phyloP scores from a whole-genome alignment of 2,113 vertebrate species.

The Cyprinus carpio region DNA sequence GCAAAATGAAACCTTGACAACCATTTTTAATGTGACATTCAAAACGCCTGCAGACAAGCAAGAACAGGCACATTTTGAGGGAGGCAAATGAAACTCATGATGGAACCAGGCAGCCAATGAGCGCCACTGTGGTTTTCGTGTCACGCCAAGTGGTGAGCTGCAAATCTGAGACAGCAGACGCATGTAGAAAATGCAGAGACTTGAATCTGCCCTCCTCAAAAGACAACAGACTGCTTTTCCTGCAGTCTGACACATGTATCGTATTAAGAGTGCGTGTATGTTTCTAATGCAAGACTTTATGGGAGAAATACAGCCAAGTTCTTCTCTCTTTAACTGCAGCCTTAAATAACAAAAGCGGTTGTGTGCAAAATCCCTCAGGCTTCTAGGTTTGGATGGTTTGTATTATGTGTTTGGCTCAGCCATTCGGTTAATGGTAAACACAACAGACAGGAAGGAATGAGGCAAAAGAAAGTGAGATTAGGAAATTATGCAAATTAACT shows the following conservation, averaged over 20 bases:
- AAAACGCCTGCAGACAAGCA: not conserved
- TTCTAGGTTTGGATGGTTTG: not conserved
- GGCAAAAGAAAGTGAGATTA: not conserved
- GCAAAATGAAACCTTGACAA: not conserved
- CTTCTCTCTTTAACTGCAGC: not conserved
- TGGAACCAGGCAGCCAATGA: not conserved
- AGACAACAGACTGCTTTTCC: not conserved
- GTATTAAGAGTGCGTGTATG: not conserved
- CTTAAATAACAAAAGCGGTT: not conserved
- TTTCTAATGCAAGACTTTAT: not conserved
- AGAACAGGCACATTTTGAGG: not conserved
- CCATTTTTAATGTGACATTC: not conserved
- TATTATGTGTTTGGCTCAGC: not conserved
- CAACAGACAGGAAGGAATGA: not conserved
- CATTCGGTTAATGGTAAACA: not conserved
- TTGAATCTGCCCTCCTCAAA: not conserved
- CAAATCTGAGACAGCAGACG: not conserved
- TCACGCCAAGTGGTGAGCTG: constrained; percentile 25
- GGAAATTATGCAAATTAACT: not conserved
- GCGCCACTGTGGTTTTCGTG: constrained; percentile 20
- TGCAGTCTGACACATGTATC: not conserved
- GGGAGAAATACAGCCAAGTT: not conserved
- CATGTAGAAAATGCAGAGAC: not conserved
- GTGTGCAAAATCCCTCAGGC: not conserved
- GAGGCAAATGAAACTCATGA: not conserved